Evolutionary conservation across 2,113 vertebrate genomes (phyloP).

Genomic region (Phainopepla nitens): DNA sequence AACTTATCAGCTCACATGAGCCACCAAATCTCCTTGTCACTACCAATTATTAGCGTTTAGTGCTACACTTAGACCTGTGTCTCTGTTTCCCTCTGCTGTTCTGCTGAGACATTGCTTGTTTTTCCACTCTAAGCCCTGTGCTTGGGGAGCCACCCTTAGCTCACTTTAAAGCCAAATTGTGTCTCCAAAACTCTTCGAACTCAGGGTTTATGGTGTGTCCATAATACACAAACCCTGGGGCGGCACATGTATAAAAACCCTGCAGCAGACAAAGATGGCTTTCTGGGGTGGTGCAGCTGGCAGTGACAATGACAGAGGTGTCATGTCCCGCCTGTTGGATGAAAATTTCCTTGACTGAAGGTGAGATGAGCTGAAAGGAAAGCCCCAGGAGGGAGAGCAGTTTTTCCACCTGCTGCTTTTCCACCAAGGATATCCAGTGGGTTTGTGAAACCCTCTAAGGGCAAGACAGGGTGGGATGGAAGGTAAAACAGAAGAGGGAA

Average conservation of each 20-base stretch:
- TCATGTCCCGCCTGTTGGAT: background rate
- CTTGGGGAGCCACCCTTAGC: background rate
- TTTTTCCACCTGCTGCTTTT: background rate
- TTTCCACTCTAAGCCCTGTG: background rate
- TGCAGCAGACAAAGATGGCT: fast-evolving
- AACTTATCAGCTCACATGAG: background rate
- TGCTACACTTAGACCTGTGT: background rate
- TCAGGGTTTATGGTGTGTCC: background rate
- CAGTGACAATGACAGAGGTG: background rate
- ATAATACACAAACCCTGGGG: background rate
- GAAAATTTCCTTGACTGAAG: background rate
- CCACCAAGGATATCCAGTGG: background rate
- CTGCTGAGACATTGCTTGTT: background rate
- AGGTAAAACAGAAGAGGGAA: background rate
- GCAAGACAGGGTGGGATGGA: background rate
- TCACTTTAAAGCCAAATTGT: background rate
- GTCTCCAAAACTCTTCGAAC: background rate
- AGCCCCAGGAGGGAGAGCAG: background rate
- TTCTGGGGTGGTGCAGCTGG: background rate
- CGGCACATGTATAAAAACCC: background rate
- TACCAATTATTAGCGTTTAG: background rate
- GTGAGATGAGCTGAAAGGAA: background rate
- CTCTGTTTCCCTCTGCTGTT: constrained; percentile 56
- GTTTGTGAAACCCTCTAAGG: background rate
- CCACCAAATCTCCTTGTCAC: background rate